Evolutionary conservation across 2,113 vertebrate species (phyloP), one percentile per base, ranked within the genome.

Genomic region (Pao palembangensis): DNA sequence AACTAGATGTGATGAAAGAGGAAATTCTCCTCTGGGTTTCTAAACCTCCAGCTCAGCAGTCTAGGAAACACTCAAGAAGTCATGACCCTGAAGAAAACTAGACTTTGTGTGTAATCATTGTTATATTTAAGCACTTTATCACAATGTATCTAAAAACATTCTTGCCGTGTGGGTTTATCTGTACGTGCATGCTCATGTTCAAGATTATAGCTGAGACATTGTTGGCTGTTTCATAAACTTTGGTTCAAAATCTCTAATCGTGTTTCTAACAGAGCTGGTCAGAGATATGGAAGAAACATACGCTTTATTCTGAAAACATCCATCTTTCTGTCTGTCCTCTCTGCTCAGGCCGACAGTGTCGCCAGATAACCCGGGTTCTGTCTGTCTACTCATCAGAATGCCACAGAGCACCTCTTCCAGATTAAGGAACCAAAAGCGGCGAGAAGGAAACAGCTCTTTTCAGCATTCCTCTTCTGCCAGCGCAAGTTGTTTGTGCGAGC

Each of bases 391-490:
- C 76, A 66, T 75, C 70, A 74, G 59, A 80, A 59, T 54, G 48
- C 62, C 64, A 74, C 59, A 57, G 7, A 48, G 51, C 68, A 4
- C 11, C 0, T 34, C 25, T 74, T 71, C 38, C 20, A 12, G 31
- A 51, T 73, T 57, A 64, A 76, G 87, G 87, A 89, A 89, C 85
- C 61, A 89, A 89, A 89, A 89, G 79, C 80, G 8, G 76, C 80
- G 51, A 83, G 21, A 82, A 69, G 85, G 85, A 88, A 89, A 80
- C 41, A 17, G 63, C 17, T 31, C 50, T 51, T 69, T 78, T 80
- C 55, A 23, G 38, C 64, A 81, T 79, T 76, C 71, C 72, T 67
- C 70, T 70, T 81, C 64, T 71, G 21, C 50, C 5, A 17, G 60
- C 66, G 81, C 51, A 84, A 87, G 44, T 83, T 83, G 78, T 80